Evolutionary conservation across 2,888 invertebrate genomes (phyloP).

Genomic region (Molorchus minor): DNA sequence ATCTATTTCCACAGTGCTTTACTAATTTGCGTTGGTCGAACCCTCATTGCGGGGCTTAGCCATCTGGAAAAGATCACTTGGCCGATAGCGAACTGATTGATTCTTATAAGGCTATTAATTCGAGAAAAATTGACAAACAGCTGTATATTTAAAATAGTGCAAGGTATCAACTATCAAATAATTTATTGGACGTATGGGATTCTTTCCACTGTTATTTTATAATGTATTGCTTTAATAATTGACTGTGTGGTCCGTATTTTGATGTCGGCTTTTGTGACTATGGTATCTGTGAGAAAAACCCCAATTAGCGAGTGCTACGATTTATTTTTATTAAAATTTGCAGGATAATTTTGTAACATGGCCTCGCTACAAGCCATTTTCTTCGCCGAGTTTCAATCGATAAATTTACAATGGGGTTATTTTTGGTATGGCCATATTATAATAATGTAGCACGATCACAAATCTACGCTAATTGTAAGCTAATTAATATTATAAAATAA

Average conservation of each 20-base stretch:
- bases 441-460: too few relatives aligned
- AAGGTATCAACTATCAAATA: too few relatives aligned
- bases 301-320: too few relatives aligned
- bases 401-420: too few relatives aligned
- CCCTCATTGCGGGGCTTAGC: constrained; percentile 15
- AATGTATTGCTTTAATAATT: constrained; percentile 44
- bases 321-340: too few relatives aligned
- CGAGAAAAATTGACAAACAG: constrained; percentile 38
- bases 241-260: constrained; percentile 38
- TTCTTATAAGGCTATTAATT: constrained; percentile 35
- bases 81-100: constrained; percentile 25
- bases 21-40: constrained; percentile 19
- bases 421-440: too few relatives aligned
- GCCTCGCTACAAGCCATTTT: too few relatives aligned
- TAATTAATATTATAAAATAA: too few relatives aligned
- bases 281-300: too few relatives aligned
- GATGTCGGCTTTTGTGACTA: neutral
- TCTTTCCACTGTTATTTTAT: constrained; percentile 40
- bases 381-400: too few relatives aligned
- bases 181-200: constrained; percentile 43
- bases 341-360: too few relatives aligned
- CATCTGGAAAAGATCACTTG: constrained; percentile 23
- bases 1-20: constrained; percentile 13
- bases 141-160: constrained; percentile 44
- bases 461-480: too few relatives aligned